Base-by-base conservation (phyloP, 2,797 vertebrate species). In the Enteromius radiatus region DNA sequence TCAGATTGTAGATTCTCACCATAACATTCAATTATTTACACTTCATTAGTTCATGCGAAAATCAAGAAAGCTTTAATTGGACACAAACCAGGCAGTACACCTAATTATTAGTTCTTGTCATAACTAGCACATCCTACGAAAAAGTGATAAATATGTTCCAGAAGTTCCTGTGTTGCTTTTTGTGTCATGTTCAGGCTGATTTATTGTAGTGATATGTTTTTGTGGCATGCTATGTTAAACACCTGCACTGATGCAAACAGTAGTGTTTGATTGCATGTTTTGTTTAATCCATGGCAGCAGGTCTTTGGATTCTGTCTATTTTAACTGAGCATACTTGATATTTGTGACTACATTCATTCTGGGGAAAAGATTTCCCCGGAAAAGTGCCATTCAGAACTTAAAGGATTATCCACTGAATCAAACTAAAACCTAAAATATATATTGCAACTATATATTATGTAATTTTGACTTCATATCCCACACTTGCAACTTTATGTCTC, bases 11-110 rank as follows among this genome's bases (percentile, higher is more conserved):
- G 76, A 64, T 77, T 75, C 84, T 78, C 56, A 70, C 49, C 41
- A 17, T 64, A 81, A 81, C 54, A 75, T 76, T 17, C 0, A 81
- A 64, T 85, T 71, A 80, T 74, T 76, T 33, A 59, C 54, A 80
- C 52, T 45, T 84, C 69, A 82, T 87, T 80, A 81, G 59, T 77
- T 84, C 65, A 85, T 77, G 84, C 43, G 80, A 73, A 76, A 84
- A 31, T 84, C 15, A 85, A 47, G 70, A 43, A 67, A 63, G 74
- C 45, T 87, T 74, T 82, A 70, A 81, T 80, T 80, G 65, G 26
- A 82, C 76, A 78, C 79, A 83, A 84, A 82, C 33, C 5, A 80
- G 41, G 26, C 21, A 26, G 36, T 28, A 38, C 74, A 83, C 31
- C 38, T 76, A 64, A 75, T 71, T 65, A 38, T 84, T 49, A 43